Conservation (phyloP, 2,113 vertebrate genomes). For the Procavia capensis region DNA sequence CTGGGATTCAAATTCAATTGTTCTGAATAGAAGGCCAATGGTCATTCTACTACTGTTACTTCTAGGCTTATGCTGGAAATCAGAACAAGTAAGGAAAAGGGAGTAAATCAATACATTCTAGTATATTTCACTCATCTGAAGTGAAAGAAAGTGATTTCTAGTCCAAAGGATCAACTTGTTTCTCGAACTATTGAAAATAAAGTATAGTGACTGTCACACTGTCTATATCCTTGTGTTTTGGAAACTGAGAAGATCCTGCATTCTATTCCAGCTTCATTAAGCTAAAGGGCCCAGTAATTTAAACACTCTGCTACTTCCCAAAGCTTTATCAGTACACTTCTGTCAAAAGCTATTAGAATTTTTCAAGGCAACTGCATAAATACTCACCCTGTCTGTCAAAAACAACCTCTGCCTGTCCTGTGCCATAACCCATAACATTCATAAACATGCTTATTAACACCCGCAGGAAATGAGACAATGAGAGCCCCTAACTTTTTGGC, state of each 20-base stretch:
- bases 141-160: conserved; percentile 47
- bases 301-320: conserved; percentile 68
- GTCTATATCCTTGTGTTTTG: conserved; percentile 66
- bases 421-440: conserved; percentile 69
- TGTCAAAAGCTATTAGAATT: conserved; percentile 79
- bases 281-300: conserved; percentile 61
- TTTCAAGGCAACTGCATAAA: conserved; percentile 79
- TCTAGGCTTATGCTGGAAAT: background rate
- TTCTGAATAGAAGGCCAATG: conserved; percentile 6
- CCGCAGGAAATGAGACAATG: conserved; percentile 36
- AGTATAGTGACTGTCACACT: conserved; percentile 46
- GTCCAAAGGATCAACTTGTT: background rate
- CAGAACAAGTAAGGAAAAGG: background rate
- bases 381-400: conserved; percentile 70
- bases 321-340: conserved; percentile 54
- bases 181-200: conserved; percentile 58
- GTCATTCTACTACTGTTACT: background rate
- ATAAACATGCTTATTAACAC: conserved; percentile 71
- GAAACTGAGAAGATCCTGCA: conserved; percentile 52
- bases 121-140: background rate
- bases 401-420: conserved; percentile 72
- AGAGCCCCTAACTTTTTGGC: conserved; percentile 32
- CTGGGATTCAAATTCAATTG: conserved; percentile 32
- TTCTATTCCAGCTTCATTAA: conserved; percentile 69
- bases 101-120: conserved; percentile 45